These are phyloP conservation scores for Xiphias gladius DNA, from an alignment of 2,113 vertebrate species.

Conservation along the genomic window DNA sequence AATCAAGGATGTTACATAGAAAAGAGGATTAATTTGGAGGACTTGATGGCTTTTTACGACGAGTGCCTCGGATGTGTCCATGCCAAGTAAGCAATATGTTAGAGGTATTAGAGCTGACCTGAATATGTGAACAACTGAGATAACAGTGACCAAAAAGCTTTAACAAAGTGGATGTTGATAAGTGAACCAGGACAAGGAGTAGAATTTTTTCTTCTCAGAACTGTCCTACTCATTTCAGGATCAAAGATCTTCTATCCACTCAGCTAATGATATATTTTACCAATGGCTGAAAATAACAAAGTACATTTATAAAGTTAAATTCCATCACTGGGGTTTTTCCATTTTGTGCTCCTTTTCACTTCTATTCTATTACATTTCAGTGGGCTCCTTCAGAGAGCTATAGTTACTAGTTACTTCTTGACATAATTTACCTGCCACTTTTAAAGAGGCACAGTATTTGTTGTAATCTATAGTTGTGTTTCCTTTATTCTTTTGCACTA, in stretches of 20 bases:
- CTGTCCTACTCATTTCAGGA: not conserved
- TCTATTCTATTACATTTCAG: not conserved
- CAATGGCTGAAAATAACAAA: not conserved
- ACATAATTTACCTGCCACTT: not conserved
- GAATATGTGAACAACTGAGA: not conserved
- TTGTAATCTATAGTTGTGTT: fast-evolving
- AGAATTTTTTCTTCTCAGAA: not conserved
- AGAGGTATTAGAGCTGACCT: not conserved
- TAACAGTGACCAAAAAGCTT: not conserved
- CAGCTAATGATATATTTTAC: not conserved
- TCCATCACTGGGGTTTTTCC: not conserved
- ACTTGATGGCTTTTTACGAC: constrained; percentile 10
- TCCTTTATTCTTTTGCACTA: not conserved
- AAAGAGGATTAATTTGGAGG: constrained; percentile 18
- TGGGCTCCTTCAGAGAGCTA: too few species aligned
- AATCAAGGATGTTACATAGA: constrained; percentile 24
- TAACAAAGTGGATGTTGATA: not conserved
- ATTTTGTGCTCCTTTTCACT: not conserved
- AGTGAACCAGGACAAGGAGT: not conserved
- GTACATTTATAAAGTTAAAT: not conserved
- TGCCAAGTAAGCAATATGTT: not conserved
- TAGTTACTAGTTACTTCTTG: too few species aligned
- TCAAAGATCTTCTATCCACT: not conserved
- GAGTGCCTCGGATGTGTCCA: not conserved
- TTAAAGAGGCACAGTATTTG: not conserved